Conservation (phyloP, 1,140 invertebrate species). For the Eupeodes corollae region DNA sequence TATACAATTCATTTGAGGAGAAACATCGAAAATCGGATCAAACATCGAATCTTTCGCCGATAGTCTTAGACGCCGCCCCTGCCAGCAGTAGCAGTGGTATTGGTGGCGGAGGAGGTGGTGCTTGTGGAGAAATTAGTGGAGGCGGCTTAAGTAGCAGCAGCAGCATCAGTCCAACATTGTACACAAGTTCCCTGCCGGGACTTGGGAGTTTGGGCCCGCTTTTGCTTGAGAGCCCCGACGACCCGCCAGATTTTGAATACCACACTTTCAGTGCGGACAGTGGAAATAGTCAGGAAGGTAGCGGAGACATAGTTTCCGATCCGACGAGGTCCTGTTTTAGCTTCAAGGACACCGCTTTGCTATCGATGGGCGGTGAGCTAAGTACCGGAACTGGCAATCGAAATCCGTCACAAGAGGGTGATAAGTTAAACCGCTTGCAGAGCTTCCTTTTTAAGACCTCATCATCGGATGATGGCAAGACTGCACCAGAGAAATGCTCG, state of each 20-base stretch:
- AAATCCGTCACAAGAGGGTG: too few relatives aligned
- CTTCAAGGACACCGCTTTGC: conserved; percentile 23
- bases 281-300: too few relatives aligned
- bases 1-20: too few relatives aligned
- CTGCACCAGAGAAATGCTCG: not conserved
- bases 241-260: conserved; percentile 32
- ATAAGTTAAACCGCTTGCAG: too few relatives aligned
- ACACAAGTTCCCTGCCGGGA: too few relatives aligned
- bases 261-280: conserved; percentile 20
- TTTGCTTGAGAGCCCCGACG: conserved; percentile 31
- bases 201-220: conserved; percentile 7
- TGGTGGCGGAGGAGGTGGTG: conserved; percentile 4
- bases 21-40: too few relatives aligned
- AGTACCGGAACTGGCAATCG: conserved; percentile 11
- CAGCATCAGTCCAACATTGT: conserved; percentile 21
- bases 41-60: too few relatives aligned
- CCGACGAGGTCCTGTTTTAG: conserved; percentile 21
- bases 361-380: conserved; percentile 27
- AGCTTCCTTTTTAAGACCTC: too few relatives aligned
- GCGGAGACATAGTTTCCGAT: conserved; percentile 18
- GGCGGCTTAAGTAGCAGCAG: conserved; percentile 13
- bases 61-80: too few relatives aligned
- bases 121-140: not conserved
- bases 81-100: conserved; percentile 6
- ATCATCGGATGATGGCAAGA: too few relatives aligned